phyloP scores from a whole-genome alignment of 1,140 invertebrate species.

The Meloidogyne chitwoodi region DNA sequence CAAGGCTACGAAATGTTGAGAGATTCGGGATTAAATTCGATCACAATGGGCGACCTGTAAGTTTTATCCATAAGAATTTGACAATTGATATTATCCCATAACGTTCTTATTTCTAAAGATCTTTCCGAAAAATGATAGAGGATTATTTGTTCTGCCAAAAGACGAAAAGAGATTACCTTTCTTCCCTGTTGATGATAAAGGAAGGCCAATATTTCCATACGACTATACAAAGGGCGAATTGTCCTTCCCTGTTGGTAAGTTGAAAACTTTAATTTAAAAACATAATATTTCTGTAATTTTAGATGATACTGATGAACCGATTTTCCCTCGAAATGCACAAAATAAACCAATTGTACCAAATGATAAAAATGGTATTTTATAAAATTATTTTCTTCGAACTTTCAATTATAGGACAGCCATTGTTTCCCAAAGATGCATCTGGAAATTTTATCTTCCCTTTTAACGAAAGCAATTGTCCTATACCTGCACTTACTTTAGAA shows the following conservation, averaged over 20 bases:
- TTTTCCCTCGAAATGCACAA: slow-evolving; percentile 36
- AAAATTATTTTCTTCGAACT: not conserved
- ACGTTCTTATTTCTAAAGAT: not conserved
- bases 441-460: slow-evolving; percentile 39
- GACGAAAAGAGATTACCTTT: slow-evolving; percentile 35
- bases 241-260: slow-evolving; percentile 11
- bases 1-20: slow-evolving; percentile 3
- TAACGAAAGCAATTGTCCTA: slow-evolving; percentile 34
- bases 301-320: slow-evolving; percentile 39
- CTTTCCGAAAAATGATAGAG: slow-evolving; percentile 28
- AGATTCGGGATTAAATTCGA: slow-evolving; percentile 31
- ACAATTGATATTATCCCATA: not conserved
- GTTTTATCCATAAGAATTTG: not conserved
- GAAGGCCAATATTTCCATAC: slow-evolving; percentile 36
- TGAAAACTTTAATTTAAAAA: not conserved
- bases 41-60: slow-evolving; percentile 35
- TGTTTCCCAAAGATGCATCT: slow-evolving; percentile 30
- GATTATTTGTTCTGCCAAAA: slow-evolving; percentile 25
- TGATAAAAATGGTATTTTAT: slow-evolving; percentile 36
- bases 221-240: slow-evolving; percentile 22
- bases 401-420: slow-evolving; percentile 26
- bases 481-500: slow-evolving; percentile 35
- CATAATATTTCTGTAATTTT: slow-evolving; percentile 1
- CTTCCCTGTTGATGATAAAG: slow-evolving; percentile 38
- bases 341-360: slow-evolving; percentile 38